These are phyloP conservation scores for Anas platyrhynchos DNA, from an alignment of 2,113 vertebrate species.

Conservation along the genomic window DNA sequence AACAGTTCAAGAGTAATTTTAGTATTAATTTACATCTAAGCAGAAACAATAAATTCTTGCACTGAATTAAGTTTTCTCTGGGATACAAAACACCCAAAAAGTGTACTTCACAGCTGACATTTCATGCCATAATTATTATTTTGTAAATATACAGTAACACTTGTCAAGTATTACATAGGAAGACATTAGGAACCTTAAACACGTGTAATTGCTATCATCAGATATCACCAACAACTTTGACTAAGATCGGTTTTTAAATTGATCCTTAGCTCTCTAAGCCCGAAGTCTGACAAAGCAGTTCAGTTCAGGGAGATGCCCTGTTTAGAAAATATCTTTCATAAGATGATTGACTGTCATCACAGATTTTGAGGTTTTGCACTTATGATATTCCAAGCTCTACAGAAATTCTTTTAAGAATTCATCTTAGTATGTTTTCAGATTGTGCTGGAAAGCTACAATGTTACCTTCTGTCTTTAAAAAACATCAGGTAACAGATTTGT, in stretches of 20 bases:
- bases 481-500: background rate
- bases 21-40: background rate
- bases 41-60: background rate
- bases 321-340: background rate
- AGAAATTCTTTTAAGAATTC: background rate
- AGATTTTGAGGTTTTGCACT: background rate
- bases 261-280: background rate
- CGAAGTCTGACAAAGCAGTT: background rate
- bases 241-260: background rate
- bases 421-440: background rate
- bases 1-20: background rate
- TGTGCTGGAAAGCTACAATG: background rate
- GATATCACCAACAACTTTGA: background rate
- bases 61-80: background rate
- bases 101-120: background rate
- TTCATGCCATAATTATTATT: background rate
- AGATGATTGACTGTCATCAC: background rate
- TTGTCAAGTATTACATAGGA: background rate
- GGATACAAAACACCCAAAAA: background rate
- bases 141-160: background rate
- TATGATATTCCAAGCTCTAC: background rate
- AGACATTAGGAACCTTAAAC: background rate
- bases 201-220: background rate
- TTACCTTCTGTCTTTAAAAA: constrained; percentile 4
- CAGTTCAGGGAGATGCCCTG: background rate